A percentile compares a stretch with the other conserved stretches of the same genome.
phyloP scores from a whole-genome alignment of 2,113 vertebrate genomes.

The Paralichthys olivaceus region DNA sequence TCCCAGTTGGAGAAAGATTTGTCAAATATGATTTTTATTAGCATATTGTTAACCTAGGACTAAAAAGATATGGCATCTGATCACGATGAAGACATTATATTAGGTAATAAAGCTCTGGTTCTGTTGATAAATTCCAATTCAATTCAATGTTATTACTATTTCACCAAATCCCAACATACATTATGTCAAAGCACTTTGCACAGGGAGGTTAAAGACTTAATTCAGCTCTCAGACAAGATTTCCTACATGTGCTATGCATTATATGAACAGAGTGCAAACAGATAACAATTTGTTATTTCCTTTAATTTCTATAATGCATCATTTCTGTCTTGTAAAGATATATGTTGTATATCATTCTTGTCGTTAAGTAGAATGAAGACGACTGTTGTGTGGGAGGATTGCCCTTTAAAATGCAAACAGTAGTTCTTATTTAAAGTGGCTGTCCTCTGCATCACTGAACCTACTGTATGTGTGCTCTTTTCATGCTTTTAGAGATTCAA shows the following conservation, averaged over 20 bases:
- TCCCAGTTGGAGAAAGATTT: neutral
- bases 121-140: too few relatives aligned
- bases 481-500: conserved; percentile 2
- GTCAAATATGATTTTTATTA: neutral
- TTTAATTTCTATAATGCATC: neutral
- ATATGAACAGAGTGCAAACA: neutral
- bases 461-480: neutral
- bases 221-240: too few relatives aligned
- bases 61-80: too few relatives aligned
- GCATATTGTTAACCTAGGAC: too few relatives aligned
- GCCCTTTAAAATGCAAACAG: conserved; percentile 1
- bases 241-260: neutral
- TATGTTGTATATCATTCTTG: neutral
- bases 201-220: neutral
- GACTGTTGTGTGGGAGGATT: neutral
- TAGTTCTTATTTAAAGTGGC: neutral
- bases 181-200: neutral
- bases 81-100: too few relatives aligned
- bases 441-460: neutral
- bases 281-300: neutral
- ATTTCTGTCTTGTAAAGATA: neutral
- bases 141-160: neutral
- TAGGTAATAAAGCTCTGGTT: too few relatives aligned
- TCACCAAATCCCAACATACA: neutral
- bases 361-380: neutral